phyloP scores from a whole-genome alignment of 2,797 vertebrate species.

The Eremophila alpestris region DNA sequence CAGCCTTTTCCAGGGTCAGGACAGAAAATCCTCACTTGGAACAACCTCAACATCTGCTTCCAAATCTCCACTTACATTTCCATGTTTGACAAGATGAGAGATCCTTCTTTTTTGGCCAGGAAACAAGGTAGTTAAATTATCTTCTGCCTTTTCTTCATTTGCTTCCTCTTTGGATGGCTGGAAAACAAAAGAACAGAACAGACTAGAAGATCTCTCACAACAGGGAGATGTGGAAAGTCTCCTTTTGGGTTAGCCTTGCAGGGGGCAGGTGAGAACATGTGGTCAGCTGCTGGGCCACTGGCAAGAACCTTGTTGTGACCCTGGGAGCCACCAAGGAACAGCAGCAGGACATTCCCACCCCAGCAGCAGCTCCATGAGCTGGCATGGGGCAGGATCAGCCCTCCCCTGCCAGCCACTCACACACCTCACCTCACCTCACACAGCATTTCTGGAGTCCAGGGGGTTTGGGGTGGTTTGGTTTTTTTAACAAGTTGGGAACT shows the following conservation, averaged over 20 bases:
- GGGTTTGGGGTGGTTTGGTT: neutral
- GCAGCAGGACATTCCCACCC: neutral
- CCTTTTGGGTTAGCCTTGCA: neutral
- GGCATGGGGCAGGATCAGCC: neutral
- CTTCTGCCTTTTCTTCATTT: conserved; percentile 76
- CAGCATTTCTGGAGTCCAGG: neutral
- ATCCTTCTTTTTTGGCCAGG: conserved; percentile 96
- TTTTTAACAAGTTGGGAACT: neutral
- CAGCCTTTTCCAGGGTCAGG: neutral
- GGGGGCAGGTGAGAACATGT: neutral
- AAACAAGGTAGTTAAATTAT: conserved; percentile 86
- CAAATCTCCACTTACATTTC: conserved; percentile 80
- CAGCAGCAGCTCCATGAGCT: neutral
- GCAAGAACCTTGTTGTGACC: neutral
- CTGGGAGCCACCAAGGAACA: neutral
- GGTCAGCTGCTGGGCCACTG: neutral
- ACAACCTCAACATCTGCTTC: neutral
- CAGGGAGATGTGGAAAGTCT: neutral
- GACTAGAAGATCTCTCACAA: neutral
- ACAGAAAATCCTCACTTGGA: neutral
- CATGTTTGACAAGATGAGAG: conserved; percentile 89
- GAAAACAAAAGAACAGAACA: conserved; percentile 24
- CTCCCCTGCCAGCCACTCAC: neutral
- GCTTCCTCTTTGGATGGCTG: conserved; percentile 82
- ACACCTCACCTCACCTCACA: neutral